Evolutionary conservation across 2,113 vertebrate genomes (phyloP), one percentile per base, ranked within the genome.

Genomic region (Procavia capensis): DNA sequence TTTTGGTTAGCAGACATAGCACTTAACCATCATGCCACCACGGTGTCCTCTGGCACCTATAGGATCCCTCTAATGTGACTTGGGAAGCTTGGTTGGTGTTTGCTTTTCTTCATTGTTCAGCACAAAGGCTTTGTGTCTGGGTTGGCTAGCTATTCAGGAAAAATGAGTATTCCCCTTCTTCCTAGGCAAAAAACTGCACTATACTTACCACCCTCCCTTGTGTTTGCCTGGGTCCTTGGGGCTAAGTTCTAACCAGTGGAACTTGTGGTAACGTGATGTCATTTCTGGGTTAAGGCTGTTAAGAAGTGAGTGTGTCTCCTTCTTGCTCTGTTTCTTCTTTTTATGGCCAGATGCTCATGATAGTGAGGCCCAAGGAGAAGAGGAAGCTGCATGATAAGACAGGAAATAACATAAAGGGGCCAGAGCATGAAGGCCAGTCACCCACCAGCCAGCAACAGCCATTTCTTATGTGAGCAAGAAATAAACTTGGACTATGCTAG

Each of bases 231-330:
- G 25, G 74, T 19, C 74, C 24, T 9, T 8, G 19, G 43, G 39
- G 29, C 22, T 88, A 61, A 80, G 59, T 88, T 70, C 76, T 75
- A 47, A 83, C 54, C 68, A 47, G 10, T 34, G 57, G 45, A 91
- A 57, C 17, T 9, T 9, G 24, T 31, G 29, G 20, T 68, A 61
- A 92, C 45, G 24, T 90, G 50, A 24, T 61, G 89, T 85, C 41
- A 36, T 64, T 78, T 80, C 70, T 92, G 70, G 36, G 72, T 34
- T 57, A 70, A 81, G 24, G 31, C 16, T 94, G 90, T 94, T 82
- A 68, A 36, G 45, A 92, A 87, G 81, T 17, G 75, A 17, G 4
- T 45, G 36, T 36, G 5, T 74, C 43, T 93, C 50, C 43, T 87
- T 50, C 43, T 88, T 88, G 31, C 11, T 92, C 22, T 34, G 0